Base-by-base conservation (phyloP, 2,888 invertebrate genomes). In the Ptychoptera contaminata region DNA sequence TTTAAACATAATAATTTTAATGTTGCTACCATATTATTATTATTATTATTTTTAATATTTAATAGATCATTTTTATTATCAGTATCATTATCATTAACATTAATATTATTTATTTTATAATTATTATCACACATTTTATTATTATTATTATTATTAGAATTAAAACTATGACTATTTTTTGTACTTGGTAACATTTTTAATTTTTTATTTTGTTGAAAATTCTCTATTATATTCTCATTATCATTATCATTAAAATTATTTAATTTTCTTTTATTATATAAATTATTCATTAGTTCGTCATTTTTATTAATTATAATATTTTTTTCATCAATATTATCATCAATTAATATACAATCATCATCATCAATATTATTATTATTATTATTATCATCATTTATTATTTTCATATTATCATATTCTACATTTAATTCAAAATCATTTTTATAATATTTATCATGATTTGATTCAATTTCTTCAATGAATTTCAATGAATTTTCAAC, bases 351-450 rank as follows among this genome's bases (percentile, higher is more conserved):
- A 16, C 40, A 40, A 34, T n/a, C 23, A 23, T 23, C 23, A 23
- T 23, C 23, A 23, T 23, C 23, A 23, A 23, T 23, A 23, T 23
- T n/a, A n/a, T n/a, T 23, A 23, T 23, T 23, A 23, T 23, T 34
- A 10, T n/a, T 34, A n/a, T 34, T 34, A 40, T 40, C 32, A 32
- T 30, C 8, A 11, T 10, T 31, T 12, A 30, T 14, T 40, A 30
- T 23, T 30, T 30, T 40, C 30, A 30, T 30, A 31, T 12, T 23
- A 23, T 44, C 44, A 29, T 44, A 44, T 15, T 48, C 45, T 23
- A 46, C 43, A 35, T 48, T 47, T 7, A 44, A 9, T 38, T 48
- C 49, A 31, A 49, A 47, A 37, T 48, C 48, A 45, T 44, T 48
- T 46, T 49, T 49, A 40, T 39, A 44, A 10, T 36, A 32, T 30